A percentile compares a stretch with the other conserved stretches of the same genome.
Evolutionary conservation across 2,113 vertebrate species (phyloP).

Genomic region (Microcebus ravelobensis): DNA sequence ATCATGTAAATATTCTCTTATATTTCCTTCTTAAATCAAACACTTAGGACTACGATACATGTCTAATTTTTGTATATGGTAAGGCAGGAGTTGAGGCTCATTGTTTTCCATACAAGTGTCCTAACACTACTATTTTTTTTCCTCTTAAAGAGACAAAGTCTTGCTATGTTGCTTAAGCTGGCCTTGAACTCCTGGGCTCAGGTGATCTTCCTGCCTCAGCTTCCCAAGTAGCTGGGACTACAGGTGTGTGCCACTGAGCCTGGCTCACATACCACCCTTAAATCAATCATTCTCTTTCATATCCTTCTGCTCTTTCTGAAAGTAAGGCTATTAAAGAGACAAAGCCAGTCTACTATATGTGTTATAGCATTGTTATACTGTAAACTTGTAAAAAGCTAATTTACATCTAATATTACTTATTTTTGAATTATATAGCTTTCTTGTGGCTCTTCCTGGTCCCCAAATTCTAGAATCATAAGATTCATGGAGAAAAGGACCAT

Average conservation of each 20-base stretch:
- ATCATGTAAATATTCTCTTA: background rate
- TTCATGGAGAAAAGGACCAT: background rate
- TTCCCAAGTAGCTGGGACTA: background rate
- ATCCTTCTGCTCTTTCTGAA: background rate
- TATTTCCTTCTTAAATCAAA: background rate
- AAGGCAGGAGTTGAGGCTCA: background rate
- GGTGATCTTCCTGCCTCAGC: background rate
- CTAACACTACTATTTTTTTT: background rate
- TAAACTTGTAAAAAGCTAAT: background rate
- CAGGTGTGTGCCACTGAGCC: background rate
- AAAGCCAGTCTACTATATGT: background rate
- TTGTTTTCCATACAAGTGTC: background rate
- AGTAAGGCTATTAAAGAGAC: background rate
- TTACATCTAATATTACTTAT: background rate
- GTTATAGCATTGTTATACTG: background rate
- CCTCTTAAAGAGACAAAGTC: background rate
- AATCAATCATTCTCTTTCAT: background rate
- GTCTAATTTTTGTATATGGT: conserved; percentile 2
- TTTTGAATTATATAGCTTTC: conserved; percentile 19
- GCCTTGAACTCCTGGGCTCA: background rate
- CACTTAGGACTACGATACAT: background rate
- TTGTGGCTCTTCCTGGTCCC: background rate
- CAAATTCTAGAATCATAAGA: conserved; percentile 51
- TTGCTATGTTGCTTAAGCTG: background rate
- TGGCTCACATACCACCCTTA: background rate